phyloP scores from a whole-genome alignment of 30 jellyfish, hydroid and myxozoan species.

The Aurelia sp. region DNA sequence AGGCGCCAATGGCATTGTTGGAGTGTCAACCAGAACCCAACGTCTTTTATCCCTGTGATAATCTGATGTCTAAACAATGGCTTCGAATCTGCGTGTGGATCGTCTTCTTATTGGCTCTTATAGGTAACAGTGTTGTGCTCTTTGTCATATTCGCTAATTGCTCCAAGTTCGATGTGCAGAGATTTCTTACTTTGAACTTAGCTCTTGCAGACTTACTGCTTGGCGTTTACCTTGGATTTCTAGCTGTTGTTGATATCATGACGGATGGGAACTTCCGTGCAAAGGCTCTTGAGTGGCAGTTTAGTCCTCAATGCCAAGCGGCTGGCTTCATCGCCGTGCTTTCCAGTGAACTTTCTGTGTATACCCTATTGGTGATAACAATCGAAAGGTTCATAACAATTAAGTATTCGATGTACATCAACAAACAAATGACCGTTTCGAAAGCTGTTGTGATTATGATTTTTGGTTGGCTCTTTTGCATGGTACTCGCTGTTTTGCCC shows the following conservation, averaged over 20 bases:
- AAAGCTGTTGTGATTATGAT: slow-evolving; percentile 77
- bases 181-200: slow-evolving; percentile 83
- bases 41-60: slow-evolving; percentile 98
- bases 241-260: slow-evolving; percentile 81
- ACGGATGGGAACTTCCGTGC: slow-evolving; percentile 96
- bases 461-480: slow-evolving; percentile 89
- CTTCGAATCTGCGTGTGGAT: slow-evolving; percentile 96
- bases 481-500: slow-evolving; percentile 79
- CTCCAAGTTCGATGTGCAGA: slow-evolving; percentile 87
- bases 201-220: slow-evolving; percentile 93
- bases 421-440: slow-evolving; percentile 61
- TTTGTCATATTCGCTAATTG: slow-evolving; percentile 75
- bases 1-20: background rate
- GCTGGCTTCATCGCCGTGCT: slow-evolving; percentile 97
- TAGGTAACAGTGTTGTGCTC: slow-evolving; percentile 87
- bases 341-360: slow-evolving; percentile 92
- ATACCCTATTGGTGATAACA: slow-evolving; percentile 82
- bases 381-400: slow-evolving; percentile 89
- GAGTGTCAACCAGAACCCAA: slow-evolving; percentile 88
- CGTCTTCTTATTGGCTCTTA: slow-evolving; percentile 87
- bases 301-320: slow-evolving; percentile 82
- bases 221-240: slow-evolving; percentile 84
- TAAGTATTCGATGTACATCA: slow-evolving; percentile 83
- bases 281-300: slow-evolving; percentile 96
- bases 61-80: slow-evolving; percentile 93